phyloP scores from a whole-genome alignment of 2,797 vertebrate genomes.

The Clarias platycephalus region DNA sequence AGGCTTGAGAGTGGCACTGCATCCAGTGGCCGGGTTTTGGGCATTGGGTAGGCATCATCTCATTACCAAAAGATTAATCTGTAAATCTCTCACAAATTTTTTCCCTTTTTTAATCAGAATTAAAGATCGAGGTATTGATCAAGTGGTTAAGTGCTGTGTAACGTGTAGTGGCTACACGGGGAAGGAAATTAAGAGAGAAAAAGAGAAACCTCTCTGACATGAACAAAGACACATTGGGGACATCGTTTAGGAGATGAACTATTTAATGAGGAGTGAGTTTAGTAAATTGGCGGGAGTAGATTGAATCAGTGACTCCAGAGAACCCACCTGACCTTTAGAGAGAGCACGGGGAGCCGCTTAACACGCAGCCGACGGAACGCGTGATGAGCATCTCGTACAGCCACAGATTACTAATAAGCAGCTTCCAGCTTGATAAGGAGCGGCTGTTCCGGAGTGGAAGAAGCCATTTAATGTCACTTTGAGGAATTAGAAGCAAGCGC shows the following conservation, averaged over 20 bases:
- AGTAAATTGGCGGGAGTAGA: constrained; percentile 43
- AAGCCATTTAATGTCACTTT: constrained; percentile 41
- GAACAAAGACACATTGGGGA: constrained; percentile 37
- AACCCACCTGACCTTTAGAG: constrained; percentile 40
- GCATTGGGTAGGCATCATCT: not conserved
- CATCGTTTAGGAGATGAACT: constrained; percentile 43
- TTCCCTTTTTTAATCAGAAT: not conserved
- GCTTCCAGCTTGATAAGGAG: constrained; percentile 20
- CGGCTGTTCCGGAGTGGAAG: constrained; percentile 13
- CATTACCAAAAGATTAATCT: not conserved
- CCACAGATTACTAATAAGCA: constrained; percentile 45
- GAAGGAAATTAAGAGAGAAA: constrained; percentile 32
- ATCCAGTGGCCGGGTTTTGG: no score
- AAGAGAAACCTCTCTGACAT: constrained; percentile 2
- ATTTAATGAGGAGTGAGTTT: constrained; percentile 39
- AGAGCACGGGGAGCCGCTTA: constrained; percentile 36
- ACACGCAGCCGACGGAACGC: constrained; percentile 19
- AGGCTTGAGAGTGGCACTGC: no score
- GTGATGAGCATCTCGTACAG: constrained; percentile 25
- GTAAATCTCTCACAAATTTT: not conserved
- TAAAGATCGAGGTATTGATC: not conserved
- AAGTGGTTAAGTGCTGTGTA: not conserved
- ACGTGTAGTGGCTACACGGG: constrained; percentile 1
- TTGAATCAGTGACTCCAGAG: constrained; percentile 20
- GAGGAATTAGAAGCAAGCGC: constrained; percentile 32